A percentile compares a stretch with the other conserved stretches of the same genome.
phyloP scores from a whole-genome alignment of 2,888 invertebrate genomes.

The Netelia melanura region DNA sequence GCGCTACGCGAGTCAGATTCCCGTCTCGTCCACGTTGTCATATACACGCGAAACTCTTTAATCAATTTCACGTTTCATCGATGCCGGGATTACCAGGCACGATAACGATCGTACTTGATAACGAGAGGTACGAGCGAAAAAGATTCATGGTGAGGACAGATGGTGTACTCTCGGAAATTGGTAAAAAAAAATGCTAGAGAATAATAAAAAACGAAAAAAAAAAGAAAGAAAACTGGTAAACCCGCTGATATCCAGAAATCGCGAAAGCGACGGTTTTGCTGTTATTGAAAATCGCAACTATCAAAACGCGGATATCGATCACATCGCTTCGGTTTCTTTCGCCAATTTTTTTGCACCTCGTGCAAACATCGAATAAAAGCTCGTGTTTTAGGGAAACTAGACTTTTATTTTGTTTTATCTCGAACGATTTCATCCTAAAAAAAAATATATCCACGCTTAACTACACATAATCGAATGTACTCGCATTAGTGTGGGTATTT shows the following conservation, averaged over 20 bases:
- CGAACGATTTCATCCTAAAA: no score
- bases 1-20: constrained; percentile 3
- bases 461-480: not conserved
- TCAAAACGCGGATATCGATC: not conserved
- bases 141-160: not conserved
- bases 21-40: not conserved
- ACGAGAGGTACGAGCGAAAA: constrained; percentile 21
- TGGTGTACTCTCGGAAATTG: not conserved
- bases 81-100: constrained; percentile 31
- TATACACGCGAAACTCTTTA: constrained; percentile 6
- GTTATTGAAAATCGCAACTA: not conserved
- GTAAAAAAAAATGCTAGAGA: not conserved
- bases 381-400: no score
- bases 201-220: not conserved
- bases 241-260: not conserved
- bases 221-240: not conserved
- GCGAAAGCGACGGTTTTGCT: not conserved
- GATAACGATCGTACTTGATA: constrained; percentile 47
- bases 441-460: not conserved
- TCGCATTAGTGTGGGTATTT: not conserved
- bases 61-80: constrained; percentile 46
- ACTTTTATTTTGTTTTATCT: no score
- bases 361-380: no score
- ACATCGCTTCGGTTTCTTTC: not conserved
- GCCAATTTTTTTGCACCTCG: not conserved